Evolutionary conservation across 2,797 vertebrate genomes (phyloP).

Genomic region (Rhinatrema bivittatum): DNA sequence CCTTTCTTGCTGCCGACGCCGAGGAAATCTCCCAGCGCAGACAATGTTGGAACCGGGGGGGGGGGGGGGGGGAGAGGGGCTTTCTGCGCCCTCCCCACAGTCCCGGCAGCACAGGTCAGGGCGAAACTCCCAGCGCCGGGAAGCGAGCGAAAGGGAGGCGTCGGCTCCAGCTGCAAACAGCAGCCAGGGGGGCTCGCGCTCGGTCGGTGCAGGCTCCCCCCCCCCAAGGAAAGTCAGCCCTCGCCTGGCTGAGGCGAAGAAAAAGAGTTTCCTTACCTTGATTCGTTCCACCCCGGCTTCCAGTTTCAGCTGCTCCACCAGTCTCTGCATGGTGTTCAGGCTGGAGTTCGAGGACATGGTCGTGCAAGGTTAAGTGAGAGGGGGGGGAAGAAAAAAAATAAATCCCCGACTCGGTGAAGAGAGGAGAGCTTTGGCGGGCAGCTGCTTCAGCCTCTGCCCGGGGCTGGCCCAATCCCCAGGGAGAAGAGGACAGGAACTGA

Average conservation of each 20-base stretch:
- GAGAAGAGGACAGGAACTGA: constrained; percentile 16
- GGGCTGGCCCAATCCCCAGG: not conserved
- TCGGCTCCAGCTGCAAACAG: no score
- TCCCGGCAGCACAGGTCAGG: no score
- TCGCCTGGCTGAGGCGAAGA: no score
- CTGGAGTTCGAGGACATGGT: constrained; percentile 78
- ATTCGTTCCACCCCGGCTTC: constrained; percentile 84
- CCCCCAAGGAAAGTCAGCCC: no score
- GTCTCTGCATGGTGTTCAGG: constrained; percentile 68
- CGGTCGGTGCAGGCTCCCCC: no score
- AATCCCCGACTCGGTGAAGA: not conserved
- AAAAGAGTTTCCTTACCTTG: constrained; percentile 64
- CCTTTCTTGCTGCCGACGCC: not conserved
- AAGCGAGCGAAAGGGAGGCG: no score
- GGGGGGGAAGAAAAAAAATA: no score
- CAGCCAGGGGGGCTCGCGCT: no score
- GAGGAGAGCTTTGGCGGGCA: not conserved
- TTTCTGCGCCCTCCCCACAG: not conserved
- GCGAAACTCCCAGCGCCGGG: no score
- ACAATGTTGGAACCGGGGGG: no score
- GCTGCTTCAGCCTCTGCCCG: not conserved
- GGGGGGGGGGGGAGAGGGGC: no score
- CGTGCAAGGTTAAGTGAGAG: not conserved
- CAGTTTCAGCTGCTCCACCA: constrained; percentile 82
- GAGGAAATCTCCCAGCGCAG: no score